Base-by-base conservation (phyloP, 2,888 invertebrate genomes). In the Copidosoma aretas region DNA sequence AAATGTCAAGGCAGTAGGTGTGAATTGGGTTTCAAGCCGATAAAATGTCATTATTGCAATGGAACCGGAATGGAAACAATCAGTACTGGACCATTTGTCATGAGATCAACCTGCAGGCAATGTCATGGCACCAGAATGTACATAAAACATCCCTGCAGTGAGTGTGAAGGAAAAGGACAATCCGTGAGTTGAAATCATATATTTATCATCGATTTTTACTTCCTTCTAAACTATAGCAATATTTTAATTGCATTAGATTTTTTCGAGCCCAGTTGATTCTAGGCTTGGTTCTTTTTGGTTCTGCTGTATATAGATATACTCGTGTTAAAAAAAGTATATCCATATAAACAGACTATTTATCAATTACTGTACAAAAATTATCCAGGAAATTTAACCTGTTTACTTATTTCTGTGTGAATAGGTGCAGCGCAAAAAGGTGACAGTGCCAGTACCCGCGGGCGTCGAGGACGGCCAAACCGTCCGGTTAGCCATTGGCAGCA, bases 391-490 rank as follows among this genome's bases (percentile, higher is more conserved):
- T 21, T 19, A 32, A 60, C 52, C 52, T 21, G 17, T 43, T 46
- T 54, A 43, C 22, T 46, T 15, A 53, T 61, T 32, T 32, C 32
- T 32, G 8, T 32, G 32, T 32, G 8, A 5, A 32, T 53, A 80
- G 84, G 92, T 97, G 0, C 95, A 97, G 86, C 89, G 94, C 43
- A 94, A 92, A 81, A 93, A 90, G 79, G 88, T 98, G 1, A 93
- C 92, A 0, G 94, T 99, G 0, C 96, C 97, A 0, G 96, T 99
- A 4, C 99, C 99, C 15, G 97, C 91, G 61, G 95, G 95, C 21
- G 95, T 99, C 10, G 97, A 98, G 82, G 95, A 99, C 83, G 98
- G 98, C 0, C 98, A 99, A 84, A 97, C 97, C 0, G 91, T 99
- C 5, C 89, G 98, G 65, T 93, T 99, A 92, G 88, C 93, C 10